Evolutionary conservation across 64 coral and sea anemone species (phyloP), one percentile per base, ranked within the genome.

Genomic region (Anthopleura sola): DNA sequence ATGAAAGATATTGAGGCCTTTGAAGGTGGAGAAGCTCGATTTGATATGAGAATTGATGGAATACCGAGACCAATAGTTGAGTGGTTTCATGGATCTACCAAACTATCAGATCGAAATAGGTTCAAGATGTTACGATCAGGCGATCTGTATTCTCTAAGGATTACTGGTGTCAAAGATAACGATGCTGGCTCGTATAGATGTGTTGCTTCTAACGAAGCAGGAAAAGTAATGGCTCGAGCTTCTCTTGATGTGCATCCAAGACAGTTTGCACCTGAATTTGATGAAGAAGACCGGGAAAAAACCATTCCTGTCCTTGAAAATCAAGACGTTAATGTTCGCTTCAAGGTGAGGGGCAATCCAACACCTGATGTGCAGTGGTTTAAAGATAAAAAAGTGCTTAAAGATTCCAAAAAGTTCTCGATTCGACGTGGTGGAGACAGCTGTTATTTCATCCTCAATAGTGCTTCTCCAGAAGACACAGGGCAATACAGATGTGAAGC

Each of bases 161-260:
- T 97, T 39, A 87, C 55, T 38, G 55, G 78, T 51, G 74, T 57
- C 3, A 86, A 92, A 21, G 49, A 81, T 5, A 86, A 84, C 54
- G 94, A 97, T 82, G 85, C 88, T 53, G 94, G 87, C 16, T 82
- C 85, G 80, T 97, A 97, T 51, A 97, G 86, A 86, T 97, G 94
- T 74, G 80, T 97, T 80, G 94, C 94, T 32, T 89, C 71, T 10
- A 97, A 97, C 60, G 79, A 46, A 1, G 90, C 78, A 68, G 94
- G 94, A 24, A 92, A 90, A 86, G 94, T 89, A 5, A 75, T 80
- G 50, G 86, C 76, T 55, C 84, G 88, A 38, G 94, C 84, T 10
- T 75, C 79, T 60, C 82, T 97, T 81, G 74, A 88, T 44, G 90
- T 97, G 21, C 82, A 97, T 76, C 86, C 86, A 54, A 86, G 36